Conservation (phyloP, 2,113 vertebrate genomes). For the Podiceps cristatus region DNA sequence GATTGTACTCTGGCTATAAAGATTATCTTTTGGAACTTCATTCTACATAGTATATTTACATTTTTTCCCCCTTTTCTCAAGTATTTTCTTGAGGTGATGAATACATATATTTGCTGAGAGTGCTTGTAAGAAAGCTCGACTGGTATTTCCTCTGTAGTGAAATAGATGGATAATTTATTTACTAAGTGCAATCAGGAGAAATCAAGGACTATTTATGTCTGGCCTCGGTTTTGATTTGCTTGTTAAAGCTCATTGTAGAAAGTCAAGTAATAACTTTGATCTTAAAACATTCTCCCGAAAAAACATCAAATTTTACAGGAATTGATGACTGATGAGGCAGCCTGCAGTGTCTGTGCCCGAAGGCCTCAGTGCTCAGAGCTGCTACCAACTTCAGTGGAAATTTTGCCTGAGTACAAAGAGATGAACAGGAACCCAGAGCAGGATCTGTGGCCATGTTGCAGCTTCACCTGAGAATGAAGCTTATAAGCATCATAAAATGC, state of each 20-base stretch:
- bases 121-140: neutral
- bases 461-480: neutral
- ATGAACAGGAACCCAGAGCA: neutral
- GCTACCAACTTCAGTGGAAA: neutral
- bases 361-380: neutral
- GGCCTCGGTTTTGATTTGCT: neutral
- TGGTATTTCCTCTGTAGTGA: neutral
- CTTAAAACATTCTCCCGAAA: neutral
- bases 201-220: neutral
- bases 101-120: neutral
- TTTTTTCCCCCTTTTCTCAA: neutral
- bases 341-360: neutral
- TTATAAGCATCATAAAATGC: neutral
- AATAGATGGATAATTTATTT: neutral
- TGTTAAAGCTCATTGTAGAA: neutral
- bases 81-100: neutral
- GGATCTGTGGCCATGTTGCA: neutral
- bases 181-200: neutral
- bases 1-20: neutral
- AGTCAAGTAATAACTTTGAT: neutral
- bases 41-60: neutral
- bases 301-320: neutral
- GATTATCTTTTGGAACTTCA: neutral
- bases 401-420: neutral
- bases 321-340: neutral